These are phyloP conservation scores for Heloderma charlesbogerti DNA, from an alignment of 2,113 vertebrate species.

Conservation along the genomic window DNA sequence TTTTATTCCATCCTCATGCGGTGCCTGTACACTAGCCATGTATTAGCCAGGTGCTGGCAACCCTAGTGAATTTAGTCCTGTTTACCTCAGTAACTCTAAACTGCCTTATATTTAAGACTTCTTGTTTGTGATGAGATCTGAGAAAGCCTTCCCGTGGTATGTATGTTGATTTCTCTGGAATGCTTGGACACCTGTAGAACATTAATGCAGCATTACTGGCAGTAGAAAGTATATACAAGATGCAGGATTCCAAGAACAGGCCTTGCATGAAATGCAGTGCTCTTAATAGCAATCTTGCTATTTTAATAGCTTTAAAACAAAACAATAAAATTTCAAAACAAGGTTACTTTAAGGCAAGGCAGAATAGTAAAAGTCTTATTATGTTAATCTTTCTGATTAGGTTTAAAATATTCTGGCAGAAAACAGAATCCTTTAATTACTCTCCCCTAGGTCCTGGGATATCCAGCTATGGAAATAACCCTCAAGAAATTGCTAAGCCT, in stretches of 20 bases:
- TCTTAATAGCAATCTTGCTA: neutral
- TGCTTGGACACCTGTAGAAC: neutral
- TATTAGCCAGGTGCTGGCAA: too few relatives aligned
- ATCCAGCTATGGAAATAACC: constrained; percentile 83
- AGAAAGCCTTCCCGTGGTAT: neutral
- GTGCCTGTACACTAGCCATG: neutral
- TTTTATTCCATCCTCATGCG: neutral
- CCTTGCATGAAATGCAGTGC: neutral
- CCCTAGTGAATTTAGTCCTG: neutral
- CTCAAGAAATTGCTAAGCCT: constrained; percentile 68
- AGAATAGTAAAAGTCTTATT: constrained; percentile 1
- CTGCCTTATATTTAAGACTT: neutral
- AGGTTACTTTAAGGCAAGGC: neutral
- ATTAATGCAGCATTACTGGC: neutral
- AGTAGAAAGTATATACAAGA: neutral
- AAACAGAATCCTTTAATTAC: constrained; percentile 46
- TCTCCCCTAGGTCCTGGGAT: constrained; percentile 84
- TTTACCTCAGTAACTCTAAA: neutral
- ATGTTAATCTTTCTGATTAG: constrained; percentile 36
- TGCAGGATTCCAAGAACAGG: neutral
- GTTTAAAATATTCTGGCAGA: constrained; percentile 42
- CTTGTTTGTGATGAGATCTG: neutral
- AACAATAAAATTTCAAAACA: neutral
- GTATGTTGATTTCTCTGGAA: neutral
- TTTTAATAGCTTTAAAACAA: neutral